phyloP scores from a whole-genome alignment of 2,888 invertebrate genomes.

The Hyposoter didymator region DNA sequence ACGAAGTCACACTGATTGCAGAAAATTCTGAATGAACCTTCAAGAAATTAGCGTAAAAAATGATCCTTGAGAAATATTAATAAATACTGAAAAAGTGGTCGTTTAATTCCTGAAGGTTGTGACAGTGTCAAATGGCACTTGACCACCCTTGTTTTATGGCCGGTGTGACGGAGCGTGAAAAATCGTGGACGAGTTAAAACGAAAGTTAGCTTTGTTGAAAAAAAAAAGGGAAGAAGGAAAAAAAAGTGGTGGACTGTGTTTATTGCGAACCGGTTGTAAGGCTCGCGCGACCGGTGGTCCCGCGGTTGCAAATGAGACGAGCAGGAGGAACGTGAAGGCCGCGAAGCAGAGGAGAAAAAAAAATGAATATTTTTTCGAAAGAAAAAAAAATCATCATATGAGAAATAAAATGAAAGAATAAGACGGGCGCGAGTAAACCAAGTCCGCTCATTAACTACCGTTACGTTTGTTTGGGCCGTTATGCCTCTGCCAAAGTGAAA shows the following conservation, averaged over 20 bases:
- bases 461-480: constrained; percentile 84
- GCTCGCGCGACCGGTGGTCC: constrained; percentile 47
- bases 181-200: constrained; percentile 45
- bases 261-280: constrained; percentile 61
- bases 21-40: too few species aligned
- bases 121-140: neutral
- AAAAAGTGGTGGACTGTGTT: constrained; percentile 42
- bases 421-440: constrained; percentile 65
- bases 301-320: constrained; percentile 5
- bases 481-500: constrained; percentile 82
- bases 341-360: constrained; percentile 16
- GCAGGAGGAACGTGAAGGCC: constrained; percentile 50
- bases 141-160: constrained; percentile 11
- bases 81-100: neutral
- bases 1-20: too few species aligned
- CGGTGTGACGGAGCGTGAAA: constrained; percentile 23
- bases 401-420: constrained; percentile 45
- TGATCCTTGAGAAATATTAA: neutral
- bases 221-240: constrained; percentile 4
- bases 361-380: constrained; percentile 23
- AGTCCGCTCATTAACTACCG: constrained; percentile 82
- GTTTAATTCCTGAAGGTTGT: neutral
- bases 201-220: constrained; percentile 53
- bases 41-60: too few species aligned
- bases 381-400: constrained; percentile 19